These are phyloP conservation scores for Aphidius colemani DNA, from an alignment of 2,888 invertebrate genomes.

Conservation along the genomic window DNA sequence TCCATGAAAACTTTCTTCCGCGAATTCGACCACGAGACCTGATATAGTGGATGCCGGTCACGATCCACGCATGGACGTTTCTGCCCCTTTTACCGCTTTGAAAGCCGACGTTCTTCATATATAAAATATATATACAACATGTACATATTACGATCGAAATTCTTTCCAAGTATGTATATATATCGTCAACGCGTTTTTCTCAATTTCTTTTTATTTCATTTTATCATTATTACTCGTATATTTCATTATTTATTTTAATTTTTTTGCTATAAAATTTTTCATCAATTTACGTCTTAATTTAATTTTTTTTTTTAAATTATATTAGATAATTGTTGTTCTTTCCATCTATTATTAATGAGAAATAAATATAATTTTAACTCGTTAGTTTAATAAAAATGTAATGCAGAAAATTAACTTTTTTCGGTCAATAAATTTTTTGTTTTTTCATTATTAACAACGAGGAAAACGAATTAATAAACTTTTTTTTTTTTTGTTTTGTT, in stretches of 20 bases:
- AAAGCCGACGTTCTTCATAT: not conserved
- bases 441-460: too few relatives aligned
- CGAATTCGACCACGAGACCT: conserved; percentile 28
- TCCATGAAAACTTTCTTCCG: conserved; percentile 30
- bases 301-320: too few relatives aligned
- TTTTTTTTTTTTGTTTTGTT: too few relatives aligned
- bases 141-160: conserved; percentile 20
- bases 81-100: conserved; percentile 22
- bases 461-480: too few relatives aligned
- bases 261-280: too few relatives aligned
- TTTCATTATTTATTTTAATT: not conserved
- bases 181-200: conserved; percentile 19
- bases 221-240: not conserved
- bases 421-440: too few relatives aligned
- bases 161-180: conserved; percentile 13
- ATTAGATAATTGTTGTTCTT: too few relatives aligned
- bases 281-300: too few relatives aligned
- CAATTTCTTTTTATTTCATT: conserved; percentile 18
- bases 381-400: too few relatives aligned
- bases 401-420: too few relatives aligned
- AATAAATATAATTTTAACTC: too few relatives aligned
- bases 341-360: too few relatives aligned
- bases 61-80: conserved; percentile 31
- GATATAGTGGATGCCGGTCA: conserved; percentile 29
- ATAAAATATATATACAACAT: not conserved